Base-by-base conservation (phyloP, 1,140 invertebrate species). In the Drosophila rufa region DNA sequence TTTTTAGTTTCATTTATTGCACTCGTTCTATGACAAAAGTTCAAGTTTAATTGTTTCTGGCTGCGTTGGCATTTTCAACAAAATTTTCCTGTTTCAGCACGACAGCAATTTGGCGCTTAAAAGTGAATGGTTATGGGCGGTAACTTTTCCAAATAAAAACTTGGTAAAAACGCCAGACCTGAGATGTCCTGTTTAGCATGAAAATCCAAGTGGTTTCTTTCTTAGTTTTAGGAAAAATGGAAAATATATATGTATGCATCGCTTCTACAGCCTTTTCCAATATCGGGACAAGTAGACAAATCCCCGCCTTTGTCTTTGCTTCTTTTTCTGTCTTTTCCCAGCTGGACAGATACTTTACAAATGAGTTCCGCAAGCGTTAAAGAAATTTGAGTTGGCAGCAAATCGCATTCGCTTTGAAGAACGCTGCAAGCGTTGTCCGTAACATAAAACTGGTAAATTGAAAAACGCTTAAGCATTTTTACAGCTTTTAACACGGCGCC, bases 381-480 rank as follows among this genome's bases (percentile, higher is more conserved):
- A 66, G 86, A 85, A 81, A 89, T 81, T 79, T 64, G 85, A 85
- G 84, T 81, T 84, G 66, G 68, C 77, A 61, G 84, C 77, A 90
- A 89, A 90, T 90, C 85, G 73, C 80, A 90, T 84, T 89, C 61
- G 75, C 73, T 45, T 60, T 73, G 70, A 22, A 69, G 68, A 75
- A 53, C 64, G 61, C 45, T 36, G 15, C 43, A 56, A 57, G 58
- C 42, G 45, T 22, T 53, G 56, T 50, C 47, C 74, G 73, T 80
- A 79, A 90, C 83, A 89, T 75, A 89, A 89, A 89, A 90, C 84
- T 79, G 80, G 64, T 73, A 89, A 89, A 89, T 89, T 89, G 84
- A 81, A 89, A 89, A 89, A 90, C 85, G 85, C 85, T 89, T 89
- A 90, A 90, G 71, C 81, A 89, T 89, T 89, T 89, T 85, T 90